A percentile compares a stretch with the other conserved stretches of the same genome.
phyloP scores from a whole-genome alignment of 2,113 vertebrate species.

The Panurus biarmicus region DNA sequence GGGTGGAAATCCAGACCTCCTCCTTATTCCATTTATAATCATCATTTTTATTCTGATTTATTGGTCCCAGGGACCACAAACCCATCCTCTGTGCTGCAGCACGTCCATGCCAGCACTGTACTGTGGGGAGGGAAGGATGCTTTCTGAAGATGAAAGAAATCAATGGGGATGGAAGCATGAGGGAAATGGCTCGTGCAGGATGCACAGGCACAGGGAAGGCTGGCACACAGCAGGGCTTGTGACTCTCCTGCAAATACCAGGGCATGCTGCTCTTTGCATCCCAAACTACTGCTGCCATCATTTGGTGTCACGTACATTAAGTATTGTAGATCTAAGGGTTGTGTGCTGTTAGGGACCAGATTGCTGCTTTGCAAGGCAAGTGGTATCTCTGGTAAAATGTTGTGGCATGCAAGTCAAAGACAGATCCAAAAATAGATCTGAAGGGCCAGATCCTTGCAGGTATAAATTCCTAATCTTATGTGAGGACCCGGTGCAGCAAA shows the following conservation, averaged over 20 bases:
- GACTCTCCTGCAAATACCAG: not conserved
- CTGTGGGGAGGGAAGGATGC: not conserved
- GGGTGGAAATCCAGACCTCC: not conserved
- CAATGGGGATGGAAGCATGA: no score
- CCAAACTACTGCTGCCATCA: not conserved
- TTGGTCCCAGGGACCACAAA: not conserved
- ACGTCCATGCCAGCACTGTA: accelerated
- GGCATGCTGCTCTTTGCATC: not conserved
- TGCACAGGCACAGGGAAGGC: accelerated
- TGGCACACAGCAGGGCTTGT: not conserved
- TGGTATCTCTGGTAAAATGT: not conserved
- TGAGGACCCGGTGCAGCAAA: not conserved
- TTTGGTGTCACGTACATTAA: not conserved
- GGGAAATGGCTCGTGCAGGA: not conserved
- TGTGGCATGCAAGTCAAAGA: not conserved
- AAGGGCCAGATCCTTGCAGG: not conserved
- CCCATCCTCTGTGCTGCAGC: not conserved
- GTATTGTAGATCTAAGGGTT: not conserved
- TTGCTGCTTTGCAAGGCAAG: not conserved
- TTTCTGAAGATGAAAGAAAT: not conserved
- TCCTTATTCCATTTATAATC: not conserved
- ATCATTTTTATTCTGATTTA: not conserved
- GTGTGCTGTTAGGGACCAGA: not conserved
- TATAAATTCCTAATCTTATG: not conserved
- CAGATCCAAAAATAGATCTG: not conserved